These are phyloP conservation scores for Mantis religiosa DNA, from an alignment of 2,888 invertebrate genomes.

Conservation along the genomic window DNA sequence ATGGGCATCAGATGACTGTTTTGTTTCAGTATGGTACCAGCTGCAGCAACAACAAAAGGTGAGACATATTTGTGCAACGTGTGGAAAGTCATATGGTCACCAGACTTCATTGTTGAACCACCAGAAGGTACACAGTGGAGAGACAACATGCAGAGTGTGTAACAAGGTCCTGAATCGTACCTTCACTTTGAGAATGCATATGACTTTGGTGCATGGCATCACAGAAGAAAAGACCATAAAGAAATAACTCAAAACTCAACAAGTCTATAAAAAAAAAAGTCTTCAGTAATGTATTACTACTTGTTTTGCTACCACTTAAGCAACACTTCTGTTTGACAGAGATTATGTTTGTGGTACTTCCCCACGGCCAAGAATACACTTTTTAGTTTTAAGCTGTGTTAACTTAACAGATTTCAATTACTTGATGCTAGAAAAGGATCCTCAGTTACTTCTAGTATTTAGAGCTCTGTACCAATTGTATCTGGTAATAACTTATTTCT, in stretches of 20 bases:
- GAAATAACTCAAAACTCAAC: neutral
- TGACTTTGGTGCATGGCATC: constrained; percentile 3
- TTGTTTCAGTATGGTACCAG: neutral
- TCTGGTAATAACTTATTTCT: too few species aligned
- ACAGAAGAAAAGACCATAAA: neutral
- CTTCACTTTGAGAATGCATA: constrained; percentile 19
- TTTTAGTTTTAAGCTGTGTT: too few species aligned
- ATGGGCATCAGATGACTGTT: neutral
- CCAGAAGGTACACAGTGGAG: constrained; percentile 59
- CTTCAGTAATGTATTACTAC: too few species aligned
- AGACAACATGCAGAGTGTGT: constrained; percentile 60
- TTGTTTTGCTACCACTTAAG: too few species aligned
- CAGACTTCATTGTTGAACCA: constrained; percentile 58
- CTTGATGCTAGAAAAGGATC: too few species aligned
- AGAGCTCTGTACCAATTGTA: too few species aligned
- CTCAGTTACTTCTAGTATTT: too few species aligned
- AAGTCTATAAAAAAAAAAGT: neutral
- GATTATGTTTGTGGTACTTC: too few species aligned
- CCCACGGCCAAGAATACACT: too few species aligned
- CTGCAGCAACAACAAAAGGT: neutral
- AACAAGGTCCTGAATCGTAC: constrained; percentile 49
- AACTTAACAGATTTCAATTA: too few species aligned
- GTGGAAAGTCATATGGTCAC: constrained; percentile 59
- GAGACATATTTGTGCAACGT: constrained; percentile 54
- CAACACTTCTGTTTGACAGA: too few species aligned